Conservation (phyloP, 2,113 vertebrate species). For the Colossoma macropomum region DNA sequence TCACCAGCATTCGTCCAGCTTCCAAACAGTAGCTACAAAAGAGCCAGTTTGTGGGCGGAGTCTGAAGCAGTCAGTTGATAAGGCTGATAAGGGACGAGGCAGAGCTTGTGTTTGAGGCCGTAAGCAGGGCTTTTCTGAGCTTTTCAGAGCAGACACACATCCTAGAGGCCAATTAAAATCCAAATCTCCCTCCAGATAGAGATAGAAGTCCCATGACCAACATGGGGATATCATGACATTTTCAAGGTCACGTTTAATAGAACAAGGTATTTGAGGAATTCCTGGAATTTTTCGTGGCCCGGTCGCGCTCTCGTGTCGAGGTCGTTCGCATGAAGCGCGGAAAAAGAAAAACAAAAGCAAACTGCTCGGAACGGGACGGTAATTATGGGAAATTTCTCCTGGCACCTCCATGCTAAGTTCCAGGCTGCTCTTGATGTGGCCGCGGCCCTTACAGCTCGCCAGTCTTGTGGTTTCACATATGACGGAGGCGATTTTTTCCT, state of each 20-base stretch:
- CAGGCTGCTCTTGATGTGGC: slow-evolving; percentile 41
- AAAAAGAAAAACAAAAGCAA: background rate
- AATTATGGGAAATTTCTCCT: slow-evolving; percentile 19
- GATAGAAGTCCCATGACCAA: slow-evolving; percentile 55
- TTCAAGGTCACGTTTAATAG: slow-evolving; percentile 64
- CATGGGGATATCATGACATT: slow-evolving; percentile 58
- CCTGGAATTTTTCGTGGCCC: slow-evolving; percentile 45
- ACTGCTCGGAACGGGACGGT: background rate
- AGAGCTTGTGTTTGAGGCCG: background rate
- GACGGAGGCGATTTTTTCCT: slow-evolving; percentile 19
- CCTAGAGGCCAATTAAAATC: slow-evolving; percentile 11
- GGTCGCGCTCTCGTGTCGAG: background rate
- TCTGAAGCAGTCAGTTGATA: too few species aligned
- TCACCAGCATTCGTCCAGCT: too few species aligned
- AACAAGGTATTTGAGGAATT: slow-evolving; percentile 61
- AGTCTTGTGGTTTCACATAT: slow-evolving; percentile 38
- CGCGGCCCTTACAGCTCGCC: slow-evolving; percentile 29
- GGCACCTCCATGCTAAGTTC: slow-evolving; percentile 23
- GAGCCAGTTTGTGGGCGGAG: too few species aligned
- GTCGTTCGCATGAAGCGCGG: background rate
- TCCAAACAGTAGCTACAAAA: too few species aligned
- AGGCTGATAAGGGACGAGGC: too few species aligned
- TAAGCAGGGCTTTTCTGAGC: background rate
- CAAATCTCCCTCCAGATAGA: background rate
- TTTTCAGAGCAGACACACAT: background rate